A percentile compares a stretch with the other conserved stretches of the same genome.
phyloP scores from a whole-genome alignment of 2,888 invertebrate genomes.

The Cantharis lateralis region DNA sequence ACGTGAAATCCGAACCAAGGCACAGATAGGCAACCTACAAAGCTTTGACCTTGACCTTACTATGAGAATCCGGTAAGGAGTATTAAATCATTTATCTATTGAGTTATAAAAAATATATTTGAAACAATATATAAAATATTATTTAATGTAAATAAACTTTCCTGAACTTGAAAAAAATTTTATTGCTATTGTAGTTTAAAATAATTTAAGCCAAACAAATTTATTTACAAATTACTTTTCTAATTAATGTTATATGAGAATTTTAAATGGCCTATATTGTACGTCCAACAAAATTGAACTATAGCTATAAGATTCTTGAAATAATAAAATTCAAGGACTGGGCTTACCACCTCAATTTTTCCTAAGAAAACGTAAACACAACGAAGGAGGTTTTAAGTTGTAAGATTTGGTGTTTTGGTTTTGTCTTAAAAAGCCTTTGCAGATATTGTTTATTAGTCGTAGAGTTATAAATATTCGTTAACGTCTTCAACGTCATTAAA shows the following conservation, averaged over 20 bases:
- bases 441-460: not conserved
- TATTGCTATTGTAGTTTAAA: not conserved
- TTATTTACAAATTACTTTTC: not conserved
- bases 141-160: no score
- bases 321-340: not conserved
- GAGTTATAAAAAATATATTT: no score
- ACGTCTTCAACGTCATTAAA: not conserved
- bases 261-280: not conserved
- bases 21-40: no score
- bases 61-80: no score
- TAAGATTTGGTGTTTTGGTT: not conserved
- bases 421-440: not conserved
- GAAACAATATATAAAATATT: no score
- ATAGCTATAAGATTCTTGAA: not conserved
- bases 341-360: not conserved
- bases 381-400: not conserved
- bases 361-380: not conserved
- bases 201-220: not conserved
- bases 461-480: not conserved
- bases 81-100: no score
- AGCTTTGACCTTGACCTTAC: no score
- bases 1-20: no score
- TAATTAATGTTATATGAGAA: not conserved
- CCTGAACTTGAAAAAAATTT: no score
- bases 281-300: not conserved